Percentiles rank a stretch among this genome's conserved stretches.
These are phyloP conservation scores for Ctenoplectra terminalis DNA, from an alignment of 1,140 invertebrate species.

Conservation along the genomic window DNA sequence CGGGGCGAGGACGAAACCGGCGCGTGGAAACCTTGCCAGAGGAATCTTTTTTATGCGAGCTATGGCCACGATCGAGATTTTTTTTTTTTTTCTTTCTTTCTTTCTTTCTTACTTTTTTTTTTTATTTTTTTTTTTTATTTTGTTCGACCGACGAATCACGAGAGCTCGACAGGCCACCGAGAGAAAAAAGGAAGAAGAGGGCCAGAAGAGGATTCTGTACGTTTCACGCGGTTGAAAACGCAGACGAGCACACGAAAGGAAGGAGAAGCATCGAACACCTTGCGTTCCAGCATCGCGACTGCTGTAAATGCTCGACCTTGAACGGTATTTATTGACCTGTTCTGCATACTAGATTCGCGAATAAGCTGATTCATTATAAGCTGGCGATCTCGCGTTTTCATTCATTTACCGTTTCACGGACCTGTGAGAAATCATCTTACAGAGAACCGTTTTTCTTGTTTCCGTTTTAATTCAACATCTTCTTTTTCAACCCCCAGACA, in stretches of 20 bases:
- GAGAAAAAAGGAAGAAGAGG: neutral
- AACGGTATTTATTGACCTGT: constrained; percentile 65
- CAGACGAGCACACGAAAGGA: constrained; percentile 6
- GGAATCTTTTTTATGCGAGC: constrained; percentile 20
- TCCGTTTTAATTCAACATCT: too few relatives aligned
- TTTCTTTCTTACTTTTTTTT: neutral
- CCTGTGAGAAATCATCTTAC: too few relatives aligned
- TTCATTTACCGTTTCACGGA: constrained; percentile 50
- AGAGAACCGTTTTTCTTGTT: too few relatives aligned
- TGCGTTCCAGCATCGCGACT: constrained; percentile 3
- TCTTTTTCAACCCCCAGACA: too few relatives aligned
- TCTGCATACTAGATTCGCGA: constrained; percentile 65
- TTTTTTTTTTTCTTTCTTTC: neutral
- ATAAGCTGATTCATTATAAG: constrained; percentile 66
- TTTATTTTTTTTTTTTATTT: too few relatives aligned
- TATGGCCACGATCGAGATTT: neutral
- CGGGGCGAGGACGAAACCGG: neutral
- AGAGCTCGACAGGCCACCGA: neutral
- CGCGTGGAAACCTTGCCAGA: neutral
- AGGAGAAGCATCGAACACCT: constrained; percentile 16
- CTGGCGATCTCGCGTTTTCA: constrained; percentile 46
- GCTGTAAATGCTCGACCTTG: constrained; percentile 55
- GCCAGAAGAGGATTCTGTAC: neutral
- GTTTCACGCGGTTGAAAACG: neutral
- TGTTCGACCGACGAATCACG: neutral